Evolutionary conservation across 1,140 invertebrate genomes (phyloP).

Genomic region (Camponotus pennsylvanicus): DNA sequence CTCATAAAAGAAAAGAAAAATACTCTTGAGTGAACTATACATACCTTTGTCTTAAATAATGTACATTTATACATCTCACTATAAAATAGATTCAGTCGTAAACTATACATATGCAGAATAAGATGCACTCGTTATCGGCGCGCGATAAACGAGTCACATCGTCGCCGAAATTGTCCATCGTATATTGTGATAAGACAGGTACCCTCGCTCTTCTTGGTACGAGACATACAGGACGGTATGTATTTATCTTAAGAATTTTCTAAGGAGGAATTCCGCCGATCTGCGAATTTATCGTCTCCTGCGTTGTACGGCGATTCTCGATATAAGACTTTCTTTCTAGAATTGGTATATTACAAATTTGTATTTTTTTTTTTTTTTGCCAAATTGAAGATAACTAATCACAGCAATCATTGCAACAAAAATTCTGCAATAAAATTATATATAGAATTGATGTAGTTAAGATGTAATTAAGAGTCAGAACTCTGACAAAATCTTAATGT

Average conservation of each 20-base stretch:
- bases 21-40: slow-evolving; percentile 52
- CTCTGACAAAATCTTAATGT: neutral
- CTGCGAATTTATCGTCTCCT: slow-evolving; percentile 20
- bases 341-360: slow-evolving; percentile 13
- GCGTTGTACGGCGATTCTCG: slow-evolving; percentile 23
- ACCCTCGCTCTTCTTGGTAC: slow-evolving; percentile 61
- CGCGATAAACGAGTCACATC: slow-evolving; percentile 43
- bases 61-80: slow-evolving; percentile 63
- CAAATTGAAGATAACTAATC: slow-evolving; percentile 26
- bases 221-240: slow-evolving; percentile 61
- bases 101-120: slow-evolving; percentile 60
- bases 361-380: neutral
- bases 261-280: slow-evolving; percentile 36
- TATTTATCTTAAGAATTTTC: slow-evolving; percentile 52
- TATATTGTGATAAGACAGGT: slow-evolving; percentile 62
- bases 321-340: slow-evolving; percentile 20
- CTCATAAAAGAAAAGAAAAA: slow-evolving; percentile 35
- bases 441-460: slow-evolving; percentile 6
- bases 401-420: neutral
- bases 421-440: slow-evolving; percentile 8
- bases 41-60: slow-evolving; percentile 60
- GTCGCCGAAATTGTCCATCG: slow-evolving; percentile 53
- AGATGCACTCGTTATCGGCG: slow-evolving; percentile 40
- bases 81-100: slow-evolving; percentile 64
- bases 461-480: neutral